Base-by-base conservation (phyloP, 2,797 vertebrate species). In the Threskiornis aethiopicus region DNA sequence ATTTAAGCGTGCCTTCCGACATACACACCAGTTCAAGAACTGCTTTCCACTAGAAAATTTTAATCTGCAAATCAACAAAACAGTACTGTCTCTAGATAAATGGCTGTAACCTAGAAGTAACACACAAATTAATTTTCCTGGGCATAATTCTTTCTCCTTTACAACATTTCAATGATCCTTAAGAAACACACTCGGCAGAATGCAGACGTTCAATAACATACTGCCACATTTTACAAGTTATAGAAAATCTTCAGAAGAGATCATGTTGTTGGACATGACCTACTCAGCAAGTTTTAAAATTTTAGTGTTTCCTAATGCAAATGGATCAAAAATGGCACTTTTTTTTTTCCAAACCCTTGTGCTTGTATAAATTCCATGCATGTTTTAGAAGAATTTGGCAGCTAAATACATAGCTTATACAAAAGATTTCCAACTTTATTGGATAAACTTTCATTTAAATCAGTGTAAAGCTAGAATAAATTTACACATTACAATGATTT, bases 201-300 rank as follows among this genome's bases (percentile, higher is more conserved):
- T 0, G 20, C 58, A 54, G 37, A 75, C 4, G 20, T 20, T 52
- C 51, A 14, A 4, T 16, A 89, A 22, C 13, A 69, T 5, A 17
- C 24, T 47, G 58, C 87, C 70, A 41, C 94, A 94, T 16, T 82
- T 92, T 13, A 78, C 54, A 80, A 95, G 94, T 52, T 19, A 35
- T 0, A 73, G 58, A 24, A 73, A 66, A n/a, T 16, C 16, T 71
- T 57, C 19, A 41, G 2, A 39, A 35, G 5, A 54, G 9, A 49
- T 39, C 12, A 35, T 47, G 25, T 21, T 14, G 41, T 12, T 55
- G n/a, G 54, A 59, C 37, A 41, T 7, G 4, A 80, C 19, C 39
- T 42, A 10, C 24, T 75, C 69, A 35, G 20, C 9, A 70, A 42
- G 31, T 61, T 55, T 39, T 17, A 64, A 35, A 41, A 12, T 69